phyloP scores from a whole-genome alignment of 2,797 vertebrate genomes.

The Margarornis squamiger region DNA sequence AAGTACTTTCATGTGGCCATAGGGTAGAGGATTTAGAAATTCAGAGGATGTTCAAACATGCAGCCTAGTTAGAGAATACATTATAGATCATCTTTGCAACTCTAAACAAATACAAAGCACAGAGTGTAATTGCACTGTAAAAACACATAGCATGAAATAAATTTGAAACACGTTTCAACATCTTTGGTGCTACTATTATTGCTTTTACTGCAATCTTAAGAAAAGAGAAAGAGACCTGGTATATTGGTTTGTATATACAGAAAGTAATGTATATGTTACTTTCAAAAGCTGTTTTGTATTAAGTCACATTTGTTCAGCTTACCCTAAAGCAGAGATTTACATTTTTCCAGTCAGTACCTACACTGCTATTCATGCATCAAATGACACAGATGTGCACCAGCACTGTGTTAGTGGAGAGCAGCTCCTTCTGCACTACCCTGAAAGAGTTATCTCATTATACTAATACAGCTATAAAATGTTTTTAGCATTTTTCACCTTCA shows the following conservation, averaged over 20 bases:
- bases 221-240: neutral
- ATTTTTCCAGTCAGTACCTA: neutral
- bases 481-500: neutral
- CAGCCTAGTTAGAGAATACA: neutral
- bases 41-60: neutral
- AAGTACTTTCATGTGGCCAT: neutral
- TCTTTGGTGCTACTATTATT: neutral
- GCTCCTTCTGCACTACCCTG: neutral
- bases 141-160: neutral
- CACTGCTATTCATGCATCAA: neutral
- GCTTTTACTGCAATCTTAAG: neutral
- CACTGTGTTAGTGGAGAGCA: neutral
- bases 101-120: neutral
- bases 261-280: neutral
- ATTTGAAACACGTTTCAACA: neutral
- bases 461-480: neutral
- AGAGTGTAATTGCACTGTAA: neutral
- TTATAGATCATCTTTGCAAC: neutral
- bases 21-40: neutral
- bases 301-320: neutral
- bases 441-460: neutral
- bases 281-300: neutral
- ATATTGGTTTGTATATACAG: neutral
- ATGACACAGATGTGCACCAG: no score
- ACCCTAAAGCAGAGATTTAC: neutral